Conservation (phyloP, 1,140 invertebrate genomes). For the Bicyclus anynana region DNA sequence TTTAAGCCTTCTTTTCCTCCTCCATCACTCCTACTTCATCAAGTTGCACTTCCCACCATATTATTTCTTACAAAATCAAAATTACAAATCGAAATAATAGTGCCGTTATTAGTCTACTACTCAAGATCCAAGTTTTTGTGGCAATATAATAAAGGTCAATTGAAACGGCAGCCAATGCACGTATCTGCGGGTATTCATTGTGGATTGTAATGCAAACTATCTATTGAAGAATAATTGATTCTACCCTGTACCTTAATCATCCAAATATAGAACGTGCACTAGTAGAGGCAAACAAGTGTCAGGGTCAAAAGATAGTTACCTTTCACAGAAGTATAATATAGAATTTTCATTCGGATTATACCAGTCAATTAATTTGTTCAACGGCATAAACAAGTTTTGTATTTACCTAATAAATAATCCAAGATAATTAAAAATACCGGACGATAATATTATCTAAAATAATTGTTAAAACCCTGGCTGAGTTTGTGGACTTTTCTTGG, state of each 20-base stretch:
- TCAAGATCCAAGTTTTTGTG: background rate
- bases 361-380: no score
- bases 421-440: no score
- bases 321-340: no score
- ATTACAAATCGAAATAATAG: background rate
- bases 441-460: no score
- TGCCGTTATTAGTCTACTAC: background rate
- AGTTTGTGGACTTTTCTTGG: no score
- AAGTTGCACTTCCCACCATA: no score
- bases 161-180: constrained; percentile 1
- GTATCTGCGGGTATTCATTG: background rate
- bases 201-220: constrained; percentile 39
- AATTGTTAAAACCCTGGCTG: no score
- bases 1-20: no score
- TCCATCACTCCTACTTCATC: no score
- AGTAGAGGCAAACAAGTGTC: background rate
- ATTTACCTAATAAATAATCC: no score
- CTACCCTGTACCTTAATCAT: constrained; percentile 39
- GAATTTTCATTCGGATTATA: no score
- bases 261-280: constrained; percentile 2
- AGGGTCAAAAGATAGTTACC: background rate
- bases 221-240: constrained; percentile 38
- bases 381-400: no score
- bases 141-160: background rate
- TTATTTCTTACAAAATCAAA: background rate